Percentiles rank a stretch among this genome's conserved stretches.
Conservation (phyloP, 2,797 vertebrate species). For the Coluber constrictor region DNA sequence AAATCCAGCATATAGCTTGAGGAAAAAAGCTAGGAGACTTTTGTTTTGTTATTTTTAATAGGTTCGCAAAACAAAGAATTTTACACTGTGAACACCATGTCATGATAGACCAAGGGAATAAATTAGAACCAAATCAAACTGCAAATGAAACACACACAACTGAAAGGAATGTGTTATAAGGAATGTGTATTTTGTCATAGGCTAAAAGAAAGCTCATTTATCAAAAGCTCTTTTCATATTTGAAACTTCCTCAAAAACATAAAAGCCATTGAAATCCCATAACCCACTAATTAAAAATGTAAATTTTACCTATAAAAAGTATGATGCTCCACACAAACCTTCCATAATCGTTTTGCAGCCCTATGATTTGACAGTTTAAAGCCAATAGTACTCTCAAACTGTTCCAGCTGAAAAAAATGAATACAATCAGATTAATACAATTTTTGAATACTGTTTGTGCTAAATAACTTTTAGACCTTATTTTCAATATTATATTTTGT, state of each 20-base stretch:
- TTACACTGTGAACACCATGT: neutral
- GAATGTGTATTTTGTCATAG: neutral
- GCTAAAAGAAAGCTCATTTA: neutral
- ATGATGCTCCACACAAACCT: constrained; percentile 98
- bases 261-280: neutral
- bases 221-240: neutral
- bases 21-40: neutral
- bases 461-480: neutral
- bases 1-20: neutral
- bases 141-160: neutral
- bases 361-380: constrained; percentile 97
- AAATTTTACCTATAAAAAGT: constrained; percentile 92
- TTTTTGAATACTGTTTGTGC: constrained; percentile 36
- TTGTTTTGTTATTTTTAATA: neutral
- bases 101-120: neutral
- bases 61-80: neutral
- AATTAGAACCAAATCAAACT: neutral
- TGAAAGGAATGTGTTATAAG: neutral
- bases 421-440: constrained; percentile 42
- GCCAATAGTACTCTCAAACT: constrained; percentile 98
- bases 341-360: constrained; percentile 94
- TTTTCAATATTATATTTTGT: constrained; percentile 38
- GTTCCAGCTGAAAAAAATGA: constrained; percentile 81
- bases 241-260: neutral
- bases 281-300: neutral